Base-by-base conservation (phyloP, 2,888 invertebrate species). In the Phyllotreta striolata region DNA sequence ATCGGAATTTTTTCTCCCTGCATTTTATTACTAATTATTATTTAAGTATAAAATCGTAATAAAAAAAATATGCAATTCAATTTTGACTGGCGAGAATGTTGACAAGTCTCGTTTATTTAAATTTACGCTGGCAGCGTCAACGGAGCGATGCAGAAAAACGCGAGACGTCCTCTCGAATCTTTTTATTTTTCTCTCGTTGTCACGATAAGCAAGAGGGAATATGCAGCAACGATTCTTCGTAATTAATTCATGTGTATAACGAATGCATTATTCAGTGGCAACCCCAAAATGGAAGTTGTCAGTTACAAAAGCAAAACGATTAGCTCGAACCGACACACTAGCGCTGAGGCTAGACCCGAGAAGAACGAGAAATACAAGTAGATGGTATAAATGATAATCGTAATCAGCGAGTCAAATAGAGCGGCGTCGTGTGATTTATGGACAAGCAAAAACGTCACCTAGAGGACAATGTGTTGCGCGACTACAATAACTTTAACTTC, bases 371-470 rank as follows among this genome's bases (percentile, higher is more conserved):
- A 61, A 55, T 56, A 63, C 66, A 62, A 67, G 52, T 57, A 59
- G 64, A 64, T 64, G 64, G 67, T 54, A 60, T 55, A 67, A 63
- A 77, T 78, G 78, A 78, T 78, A 77, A 74, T 78, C 72, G 77
- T 76, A 79, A 79, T 79, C 77, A 77, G 72, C 74, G 70, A 77
- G 77, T 77, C 76, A 76, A 77, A 78, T 78, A 73, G 75, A 74
- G 73, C 72, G 74, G 74, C 74, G 60, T 38, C 60, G 52, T 70
- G 76, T 79, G 79, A 79, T 79, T 79, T 78, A 79, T 79, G 74
- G 72, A 71, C 66, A 70, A 71, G 66, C 72, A 71, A 75, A 73
- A 74, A 72, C 75, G 73, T 72, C 75, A 75, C 75, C 77, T 76
- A 73, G 68, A 70, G 70, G 70, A 77, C 75, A 78, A 77, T 77